Evolutionary conservation across 92 coral and sea anemone genomes (phyloP).

Genomic region (Nematostella vectensis): DNA sequence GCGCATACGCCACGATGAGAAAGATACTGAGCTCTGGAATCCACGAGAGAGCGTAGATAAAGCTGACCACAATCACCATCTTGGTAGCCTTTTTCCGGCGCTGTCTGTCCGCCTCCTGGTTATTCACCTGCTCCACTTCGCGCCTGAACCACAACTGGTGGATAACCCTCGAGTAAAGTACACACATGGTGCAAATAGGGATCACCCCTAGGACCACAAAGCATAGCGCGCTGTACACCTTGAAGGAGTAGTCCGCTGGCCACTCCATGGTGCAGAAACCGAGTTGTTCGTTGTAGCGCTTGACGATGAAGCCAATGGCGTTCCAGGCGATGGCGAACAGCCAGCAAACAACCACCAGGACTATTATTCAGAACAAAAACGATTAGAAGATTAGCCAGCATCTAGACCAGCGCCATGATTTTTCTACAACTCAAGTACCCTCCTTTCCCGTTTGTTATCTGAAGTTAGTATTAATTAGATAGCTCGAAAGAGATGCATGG

Average conservation of each 20-base stretch:
- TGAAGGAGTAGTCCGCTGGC: slow-evolving; percentile 6
- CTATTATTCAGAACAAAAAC: too few species aligned
- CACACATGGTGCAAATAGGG: slow-evolving; percentile 18
- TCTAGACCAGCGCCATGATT: too few species aligned
- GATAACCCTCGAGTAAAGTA: slow-evolving; percentile 17
- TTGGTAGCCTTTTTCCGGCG: slow-evolving; percentile 27
- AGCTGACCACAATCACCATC: slow-evolving; percentile 41
- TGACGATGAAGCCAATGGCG: slow-evolving; percentile 16
- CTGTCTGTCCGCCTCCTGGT: slow-evolving; percentile 3
- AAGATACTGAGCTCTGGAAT: slow-evolving; percentile 31
- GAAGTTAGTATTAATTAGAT: too few species aligned
- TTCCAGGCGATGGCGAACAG: slow-evolving; percentile 18
- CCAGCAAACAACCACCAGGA: slow-evolving; percentile 15
- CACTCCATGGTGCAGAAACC: slow-evolving; percentile 21
- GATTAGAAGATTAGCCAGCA: too few species aligned
- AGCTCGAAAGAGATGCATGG: too few species aligned
- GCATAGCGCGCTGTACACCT: slow-evolving; percentile 26
- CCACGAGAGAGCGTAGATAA: slow-evolving; percentile 39
- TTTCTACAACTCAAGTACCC: too few species aligned
- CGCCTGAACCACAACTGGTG: slow-evolving; percentile 27
- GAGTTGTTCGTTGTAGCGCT: slow-evolving; percentile 9
- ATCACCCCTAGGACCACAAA: slow-evolving; percentile 18
- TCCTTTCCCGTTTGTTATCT: too few species aligned
- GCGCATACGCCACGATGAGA: slow-evolving; percentile 21
- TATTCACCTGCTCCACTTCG: background rate